phyloP scores from a whole-genome alignment of 2,888 invertebrate species.

The Parnassius apollo region DNA sequence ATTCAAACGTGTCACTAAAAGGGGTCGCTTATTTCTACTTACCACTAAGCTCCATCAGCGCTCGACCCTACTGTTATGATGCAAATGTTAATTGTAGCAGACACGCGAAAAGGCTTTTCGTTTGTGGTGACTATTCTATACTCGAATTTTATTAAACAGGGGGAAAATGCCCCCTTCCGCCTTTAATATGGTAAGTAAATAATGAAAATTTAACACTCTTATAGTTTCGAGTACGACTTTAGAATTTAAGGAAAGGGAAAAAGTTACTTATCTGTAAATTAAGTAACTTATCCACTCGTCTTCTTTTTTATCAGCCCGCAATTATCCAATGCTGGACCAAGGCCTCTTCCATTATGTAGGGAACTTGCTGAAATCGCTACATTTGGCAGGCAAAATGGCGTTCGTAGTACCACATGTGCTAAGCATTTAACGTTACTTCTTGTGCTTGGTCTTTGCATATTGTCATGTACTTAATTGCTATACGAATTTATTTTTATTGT shows the following conservation, averaged over 20 bases:
- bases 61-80: slow-evolving; percentile 39
- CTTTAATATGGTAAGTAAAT: slow-evolving; percentile 22
- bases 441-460: too few relatives aligned
- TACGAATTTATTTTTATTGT: too few relatives aligned
- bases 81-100: slow-evolving; percentile 43
- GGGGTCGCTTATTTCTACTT: slow-evolving; percentile 41
- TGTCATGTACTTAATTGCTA: too few relatives aligned
- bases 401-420: too few relatives aligned
- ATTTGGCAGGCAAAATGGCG: too few relatives aligned
- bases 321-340: too few relatives aligned
- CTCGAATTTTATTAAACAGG: slow-evolving; percentile 19
- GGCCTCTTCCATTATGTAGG: too few relatives aligned
- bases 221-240: slow-evolving; percentile 7
- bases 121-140: slow-evolving; percentile 19
- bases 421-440: too few relatives aligned
- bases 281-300: too few relatives aligned
- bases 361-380: too few relatives aligned
- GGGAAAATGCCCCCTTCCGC: slow-evolving; percentile 11
- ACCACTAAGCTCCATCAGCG: slow-evolving; percentile 39
- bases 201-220: slow-evolving; percentile 20
- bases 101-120: slow-evolving; percentile 33
- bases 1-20: slow-evolving; percentile 33
- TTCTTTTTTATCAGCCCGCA: too few relatives aligned
- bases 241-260: neutral
- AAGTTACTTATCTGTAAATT: too few relatives aligned